Conservation (phyloP, 2,888 invertebrate species). For the Nymphalis urticae region DNA sequence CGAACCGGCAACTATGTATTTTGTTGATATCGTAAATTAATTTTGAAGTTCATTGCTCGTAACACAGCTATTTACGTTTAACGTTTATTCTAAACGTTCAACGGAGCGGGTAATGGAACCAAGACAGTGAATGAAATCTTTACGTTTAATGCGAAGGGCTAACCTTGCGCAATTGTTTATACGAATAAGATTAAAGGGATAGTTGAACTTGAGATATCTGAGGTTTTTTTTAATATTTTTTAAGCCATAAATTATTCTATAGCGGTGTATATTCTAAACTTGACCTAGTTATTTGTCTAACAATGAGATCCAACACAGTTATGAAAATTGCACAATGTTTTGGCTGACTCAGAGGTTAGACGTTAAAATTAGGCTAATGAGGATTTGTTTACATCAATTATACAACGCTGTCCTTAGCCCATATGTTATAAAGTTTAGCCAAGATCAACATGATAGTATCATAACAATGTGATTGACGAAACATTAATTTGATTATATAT, state of each 20-base stretch:
- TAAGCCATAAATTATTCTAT: constrained; percentile 12
- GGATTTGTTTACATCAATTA: constrained; percentile 45
- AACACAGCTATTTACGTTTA: constrained; percentile 13
- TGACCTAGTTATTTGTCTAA: constrained; percentile 64
- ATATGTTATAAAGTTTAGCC: constrained; percentile 27
- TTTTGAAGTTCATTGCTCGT: constrained; percentile 11
- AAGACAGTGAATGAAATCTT: constrained; percentile 12
- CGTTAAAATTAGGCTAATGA: constrained; percentile 55
- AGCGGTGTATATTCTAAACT: constrained; percentile 49
- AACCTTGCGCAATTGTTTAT: constrained; percentile 24
- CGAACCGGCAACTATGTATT: neutral
- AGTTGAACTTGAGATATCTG: constrained; percentile 26
- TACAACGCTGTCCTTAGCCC: constrained; percentile 42
- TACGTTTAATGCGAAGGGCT: constrained; percentile 23
- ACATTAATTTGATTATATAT: neutral
- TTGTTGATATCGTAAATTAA: constrained; percentile 13
- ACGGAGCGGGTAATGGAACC: constrained; percentile 7
- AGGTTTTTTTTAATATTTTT: constrained; percentile 17
- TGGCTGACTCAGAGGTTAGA: constrained; percentile 53
- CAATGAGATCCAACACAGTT: constrained; percentile 64
- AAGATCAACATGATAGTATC: neutral
- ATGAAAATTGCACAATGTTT: constrained; percentile 64
- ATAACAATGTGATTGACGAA: neutral
- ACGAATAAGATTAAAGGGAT: constrained; percentile 25
- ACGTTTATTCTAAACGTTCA: constrained; percentile 14